A percentile compares a stretch with the other conserved stretches of the same genome.
Conservation (phyloP, 2,113 vertebrate genomes). For the Notarius quadriscutis region DNA sequence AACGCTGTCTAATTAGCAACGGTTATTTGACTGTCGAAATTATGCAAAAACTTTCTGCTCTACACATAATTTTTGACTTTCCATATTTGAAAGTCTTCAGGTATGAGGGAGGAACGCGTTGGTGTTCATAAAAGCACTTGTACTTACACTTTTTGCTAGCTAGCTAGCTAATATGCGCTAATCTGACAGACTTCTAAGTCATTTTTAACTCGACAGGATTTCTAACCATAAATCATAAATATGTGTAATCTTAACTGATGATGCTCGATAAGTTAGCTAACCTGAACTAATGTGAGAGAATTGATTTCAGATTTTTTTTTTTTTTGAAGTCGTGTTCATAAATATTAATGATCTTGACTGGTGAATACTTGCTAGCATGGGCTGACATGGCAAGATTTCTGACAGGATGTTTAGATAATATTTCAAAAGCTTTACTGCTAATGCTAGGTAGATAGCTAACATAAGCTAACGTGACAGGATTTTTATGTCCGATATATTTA, state of each 20-base stretch:
- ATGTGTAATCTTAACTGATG: too few relatives aligned
- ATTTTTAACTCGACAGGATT: neutral
- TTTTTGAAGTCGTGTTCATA: neutral
- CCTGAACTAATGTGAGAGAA: neutral
- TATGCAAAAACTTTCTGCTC: neutral
- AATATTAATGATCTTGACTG: neutral
- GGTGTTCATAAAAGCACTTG: neutral
- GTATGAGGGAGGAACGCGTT: neutral
- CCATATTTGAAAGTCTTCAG: neutral
- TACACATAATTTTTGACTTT: neutral
- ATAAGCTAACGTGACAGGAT: too few relatives aligned
- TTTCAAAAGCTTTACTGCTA: neutral
- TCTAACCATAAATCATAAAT: too few relatives aligned
- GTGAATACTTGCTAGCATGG: neutral
- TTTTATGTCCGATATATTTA: too few relatives aligned
- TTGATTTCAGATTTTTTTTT: too few relatives aligned
- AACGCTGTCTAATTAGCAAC: too few relatives aligned
- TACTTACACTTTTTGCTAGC: neutral
- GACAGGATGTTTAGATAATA: neutral
- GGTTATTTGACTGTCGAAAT: neutral
- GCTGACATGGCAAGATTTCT: neutral
- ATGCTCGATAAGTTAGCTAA: neutral
- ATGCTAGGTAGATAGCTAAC: neutral
- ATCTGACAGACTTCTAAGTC: neutral
- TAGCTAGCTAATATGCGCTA: neutral